Evolutionary conservation across 2,797 vertebrate genomes (phyloP), one percentile per base, ranked within the genome.

Genomic region (Hipposideros larvatus): DNA sequence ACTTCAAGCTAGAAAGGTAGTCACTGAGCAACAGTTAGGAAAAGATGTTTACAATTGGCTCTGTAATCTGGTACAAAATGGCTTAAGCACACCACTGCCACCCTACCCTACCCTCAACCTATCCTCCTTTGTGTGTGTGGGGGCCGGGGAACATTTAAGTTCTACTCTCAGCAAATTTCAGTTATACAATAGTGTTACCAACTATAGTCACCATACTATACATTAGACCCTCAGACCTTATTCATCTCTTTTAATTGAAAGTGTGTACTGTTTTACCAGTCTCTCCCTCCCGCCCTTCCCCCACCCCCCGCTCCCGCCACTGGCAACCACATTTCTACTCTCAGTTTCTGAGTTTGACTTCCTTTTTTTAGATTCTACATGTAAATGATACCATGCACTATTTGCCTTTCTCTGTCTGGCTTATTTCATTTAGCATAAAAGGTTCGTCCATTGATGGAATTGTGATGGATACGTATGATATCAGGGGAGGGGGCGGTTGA

Each of bases 341-440:
- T 79, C 28, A 53, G 11, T 78, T 70, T 78, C 73, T 93, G n/a
- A 57, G 26, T 48, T 66, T n/a, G 34, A 68, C 57, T 83, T 51
- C 14, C 14, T 24, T 48, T 16, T 26, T 70, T 85, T 43, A 90
- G 26, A 73, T 63, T 93, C 65, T 16, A 53, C 5, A 10, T 87
- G 22, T 82, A 82, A 88, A 16, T 82, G 55, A 73, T 43, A 71
- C 34, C 22, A 8, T 74, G 34, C 46, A 82, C 11, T 63, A 65
- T 59, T 87, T 79, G 16, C 68, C 63, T 92, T 87, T 70, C 61
- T 86, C 53, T 78, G 31, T 59, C 11, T 84, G 80, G 51, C 18
- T 79, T 71, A 93, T 63, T 87, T 68, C 4, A 79, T 21, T 93
- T 87, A 87, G n/a, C 66, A n/a, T 70, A 41, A 78, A 21, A 31